A percentile compares a stretch with the other conserved stretches of the same genome.
These are phyloP conservation scores for Callorhinus ursinus DNA, from an alignment of 2,113 vertebrate species.

Conservation along the genomic window DNA sequence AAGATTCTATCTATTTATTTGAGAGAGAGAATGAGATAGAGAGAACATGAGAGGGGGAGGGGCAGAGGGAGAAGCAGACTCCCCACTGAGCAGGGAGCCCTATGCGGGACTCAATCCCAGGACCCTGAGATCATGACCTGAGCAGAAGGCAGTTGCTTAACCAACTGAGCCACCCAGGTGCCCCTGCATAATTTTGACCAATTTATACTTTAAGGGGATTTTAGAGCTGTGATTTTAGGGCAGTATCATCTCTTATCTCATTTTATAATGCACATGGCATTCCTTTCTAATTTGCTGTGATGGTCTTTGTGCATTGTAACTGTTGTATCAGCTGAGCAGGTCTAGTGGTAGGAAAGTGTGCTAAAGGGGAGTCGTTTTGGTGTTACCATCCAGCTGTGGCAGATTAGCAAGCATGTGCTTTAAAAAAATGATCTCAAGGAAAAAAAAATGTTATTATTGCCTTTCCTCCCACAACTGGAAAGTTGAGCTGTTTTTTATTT, in stretches of 20 bases:
- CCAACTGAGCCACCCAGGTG: no score
- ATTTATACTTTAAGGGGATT: background rate
- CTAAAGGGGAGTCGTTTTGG: constrained; percentile 13
- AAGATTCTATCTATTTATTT: no score
- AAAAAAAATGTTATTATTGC: background rate
- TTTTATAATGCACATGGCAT: background rate
- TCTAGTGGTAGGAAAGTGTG: background rate
- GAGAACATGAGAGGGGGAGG: no score
- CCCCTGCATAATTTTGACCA: background rate
- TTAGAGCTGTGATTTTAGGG: background rate
- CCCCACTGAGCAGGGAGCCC: no score
- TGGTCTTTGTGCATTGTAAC: background rate
- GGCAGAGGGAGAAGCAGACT: no score
- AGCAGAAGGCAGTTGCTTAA: no score
- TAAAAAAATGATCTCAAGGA: background rate
- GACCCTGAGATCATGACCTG: no score
- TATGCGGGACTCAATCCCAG: no score
- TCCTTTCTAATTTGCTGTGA: background rate
- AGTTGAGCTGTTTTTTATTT: constrained; percentile 50
- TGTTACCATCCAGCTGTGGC: constrained; percentile 4
- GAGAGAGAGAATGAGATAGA: no score
- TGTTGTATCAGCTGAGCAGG: background rate
- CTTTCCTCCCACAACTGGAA: constrained; percentile 13
- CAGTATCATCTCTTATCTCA: background rate
- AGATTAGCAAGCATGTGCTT: constrained; percentile 34